A percentile compares a stretch with the other conserved stretches of the same genome.
Evolutionary conservation across 2,113 vertebrate species (phyloP).

Genomic region (Odontophorus gujanensis): DNA sequence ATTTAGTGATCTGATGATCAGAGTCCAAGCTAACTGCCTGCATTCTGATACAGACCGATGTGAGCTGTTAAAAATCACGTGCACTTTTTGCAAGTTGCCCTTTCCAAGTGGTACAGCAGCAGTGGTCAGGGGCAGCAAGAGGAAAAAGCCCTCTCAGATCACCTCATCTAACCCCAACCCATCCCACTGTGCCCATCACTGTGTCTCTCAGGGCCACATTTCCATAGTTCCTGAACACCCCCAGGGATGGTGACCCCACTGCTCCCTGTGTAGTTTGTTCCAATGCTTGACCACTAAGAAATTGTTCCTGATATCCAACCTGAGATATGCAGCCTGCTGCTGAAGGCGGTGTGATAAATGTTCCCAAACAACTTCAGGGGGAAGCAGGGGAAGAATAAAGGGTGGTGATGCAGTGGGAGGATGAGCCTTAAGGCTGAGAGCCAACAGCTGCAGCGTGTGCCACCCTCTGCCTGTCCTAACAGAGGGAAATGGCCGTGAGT

Average conservation of each 20-base stretch:
- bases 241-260: neutral
- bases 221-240: neutral
- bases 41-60: neutral
- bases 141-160: neutral
- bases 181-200: neutral
- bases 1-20: neutral
- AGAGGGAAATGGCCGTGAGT: neutral
- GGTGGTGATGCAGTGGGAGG: neutral
- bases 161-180: neutral
- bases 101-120: accelerated
- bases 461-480: neutral
- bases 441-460: neutral
- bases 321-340: too few species aligned
- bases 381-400: neutral
- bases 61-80: accelerated
- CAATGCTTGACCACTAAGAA: neutral
- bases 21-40: neutral
- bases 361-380: neutral
- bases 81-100: neutral
- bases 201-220: neutral
- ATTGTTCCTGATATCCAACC: neutral
- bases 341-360: neutral
- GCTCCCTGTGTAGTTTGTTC: neutral
- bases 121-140: neutral
- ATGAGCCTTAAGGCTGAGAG: neutral